A percentile compares a stretch with the other conserved stretches of the same genome.
Conservation (phyloP, 2,888 invertebrate species). For the Stratiomys singularior region DNA sequence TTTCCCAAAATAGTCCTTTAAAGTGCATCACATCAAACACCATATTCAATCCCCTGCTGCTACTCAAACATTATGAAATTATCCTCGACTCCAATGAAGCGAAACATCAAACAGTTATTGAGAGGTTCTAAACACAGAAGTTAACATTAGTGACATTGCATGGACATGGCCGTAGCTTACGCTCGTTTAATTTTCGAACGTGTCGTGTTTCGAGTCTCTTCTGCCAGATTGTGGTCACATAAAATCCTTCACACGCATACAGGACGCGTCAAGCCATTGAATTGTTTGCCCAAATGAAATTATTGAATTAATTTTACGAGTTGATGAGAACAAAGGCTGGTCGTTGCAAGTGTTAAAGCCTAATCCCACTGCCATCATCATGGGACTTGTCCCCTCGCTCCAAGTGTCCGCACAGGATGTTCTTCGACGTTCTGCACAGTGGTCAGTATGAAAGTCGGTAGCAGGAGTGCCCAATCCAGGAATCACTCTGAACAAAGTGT, state of each 20-base stretch:
- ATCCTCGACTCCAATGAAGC: no score
- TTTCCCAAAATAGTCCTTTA: no score
- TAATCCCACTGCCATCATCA: neutral
- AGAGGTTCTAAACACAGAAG: no score
- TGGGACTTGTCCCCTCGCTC: neutral
- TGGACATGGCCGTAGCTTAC: neutral
- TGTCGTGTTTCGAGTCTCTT: neutral
- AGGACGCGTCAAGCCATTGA: slow-evolving; percentile 17
- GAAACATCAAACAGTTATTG: no score
- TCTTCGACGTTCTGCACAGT: no score
- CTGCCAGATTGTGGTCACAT: neutral
- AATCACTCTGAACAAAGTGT: neutral
- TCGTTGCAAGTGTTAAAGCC: neutral
- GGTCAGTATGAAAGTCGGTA: no score
- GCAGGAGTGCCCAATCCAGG: neutral
- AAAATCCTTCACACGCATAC: neutral
- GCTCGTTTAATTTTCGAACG: slow-evolving; percentile 3
- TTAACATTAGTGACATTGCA: no score
- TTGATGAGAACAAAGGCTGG: neutral
- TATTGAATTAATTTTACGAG: slow-evolving; percentile 50
- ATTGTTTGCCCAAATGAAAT: slow-evolving; percentile 47
- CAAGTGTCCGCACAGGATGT: neutral
- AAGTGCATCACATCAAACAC: no score
- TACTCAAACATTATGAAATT: no score
- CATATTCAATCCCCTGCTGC: no score